Conservation (phyloP, 2,113 vertebrate genomes). For the Gasterosteus nipponicus region DNA sequence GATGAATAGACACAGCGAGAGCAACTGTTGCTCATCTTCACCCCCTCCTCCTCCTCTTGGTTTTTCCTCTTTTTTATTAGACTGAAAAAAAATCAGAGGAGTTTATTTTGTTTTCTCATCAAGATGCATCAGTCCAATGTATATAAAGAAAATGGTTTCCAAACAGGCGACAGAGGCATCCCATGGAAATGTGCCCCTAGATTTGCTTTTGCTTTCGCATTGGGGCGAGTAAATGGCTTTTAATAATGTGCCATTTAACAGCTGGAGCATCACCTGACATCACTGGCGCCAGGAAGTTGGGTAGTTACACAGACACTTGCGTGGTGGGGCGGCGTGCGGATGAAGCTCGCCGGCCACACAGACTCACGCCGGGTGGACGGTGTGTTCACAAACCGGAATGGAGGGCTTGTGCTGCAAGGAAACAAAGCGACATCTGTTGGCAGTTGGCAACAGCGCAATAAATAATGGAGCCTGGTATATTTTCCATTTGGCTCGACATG, state of each 20-base stretch:
- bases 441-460: neutral
- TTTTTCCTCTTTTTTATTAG: slow-evolving; percentile 4
- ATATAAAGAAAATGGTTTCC: neutral
- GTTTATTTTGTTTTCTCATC: slow-evolving; percentile 24
- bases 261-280: neutral
- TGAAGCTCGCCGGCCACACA: slow-evolving; percentile 6
- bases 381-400: slow-evolving; percentile 49
- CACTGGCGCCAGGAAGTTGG: neutral
- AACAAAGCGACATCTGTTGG: slow-evolving; percentile 52
- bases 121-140: slow-evolving; percentile 3
- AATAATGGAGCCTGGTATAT: slow-evolving; percentile 29
- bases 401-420: slow-evolving; percentile 36
- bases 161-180: neutral
- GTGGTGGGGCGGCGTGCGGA: slow-evolving; percentile 1
- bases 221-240: neutral
- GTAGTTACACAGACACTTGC: neutral
- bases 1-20: slow-evolving; percentile 11
- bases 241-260: neutral
- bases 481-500: slow-evolving; percentile 24
- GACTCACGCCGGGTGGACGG: slow-evolving; percentile 21
- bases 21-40: slow-evolving; percentile 12
- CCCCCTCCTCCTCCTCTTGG: neutral
- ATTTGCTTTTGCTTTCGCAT: neutral
- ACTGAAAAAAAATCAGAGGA: neutral
- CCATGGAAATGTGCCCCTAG: neutral